Conservation (phyloP, 2,113 vertebrate species). For the Oryctolagus cuniculus region DNA sequence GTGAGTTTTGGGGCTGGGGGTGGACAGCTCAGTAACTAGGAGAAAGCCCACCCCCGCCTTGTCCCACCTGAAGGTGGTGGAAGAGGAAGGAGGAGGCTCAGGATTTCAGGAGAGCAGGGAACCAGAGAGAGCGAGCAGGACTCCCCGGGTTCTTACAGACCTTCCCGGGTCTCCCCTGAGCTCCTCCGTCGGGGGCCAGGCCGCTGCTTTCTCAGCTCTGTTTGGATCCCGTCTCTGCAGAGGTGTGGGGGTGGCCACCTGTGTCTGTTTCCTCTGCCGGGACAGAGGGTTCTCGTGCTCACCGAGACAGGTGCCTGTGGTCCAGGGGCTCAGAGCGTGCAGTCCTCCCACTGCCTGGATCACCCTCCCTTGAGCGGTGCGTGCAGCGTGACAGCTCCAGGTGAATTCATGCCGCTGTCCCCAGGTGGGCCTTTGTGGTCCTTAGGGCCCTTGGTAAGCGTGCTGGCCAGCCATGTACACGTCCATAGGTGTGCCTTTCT, state of each 20-base stretch:
- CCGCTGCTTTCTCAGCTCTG: not conserved
- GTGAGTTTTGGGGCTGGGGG: too few relatives aligned
- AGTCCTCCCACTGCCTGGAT: too few relatives aligned
- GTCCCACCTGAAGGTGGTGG: too few relatives aligned
- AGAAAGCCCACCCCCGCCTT: too few relatives aligned
- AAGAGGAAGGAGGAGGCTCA: not conserved
- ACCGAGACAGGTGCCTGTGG: too few relatives aligned
- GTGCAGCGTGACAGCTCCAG: not conserved
- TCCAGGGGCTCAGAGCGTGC: not conserved
- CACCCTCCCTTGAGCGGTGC: not conserved
- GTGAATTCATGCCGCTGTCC: not conserved
- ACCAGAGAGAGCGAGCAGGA: not conserved
- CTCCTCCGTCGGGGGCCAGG: not conserved
- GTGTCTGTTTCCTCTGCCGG: not conserved
- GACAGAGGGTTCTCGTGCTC: not conserved
- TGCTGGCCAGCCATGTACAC: not conserved
- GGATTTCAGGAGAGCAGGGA: not conserved
- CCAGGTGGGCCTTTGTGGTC: not conserved
- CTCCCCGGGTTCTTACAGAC: too few relatives aligned
- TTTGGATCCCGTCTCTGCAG: not conserved
- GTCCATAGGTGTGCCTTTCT: too few relatives aligned
- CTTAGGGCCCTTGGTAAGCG: too few relatives aligned
- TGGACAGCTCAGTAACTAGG: accelerated
- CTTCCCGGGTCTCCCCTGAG: not conserved
- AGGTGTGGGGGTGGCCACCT: not conserved